Percentiles rank a stretch among this genome's conserved stretches.
These are phyloP conservation scores for Polypedilum pembai DNA, from an alignment of 1,140 invertebrate species.

Conservation along the genomic window DNA sequence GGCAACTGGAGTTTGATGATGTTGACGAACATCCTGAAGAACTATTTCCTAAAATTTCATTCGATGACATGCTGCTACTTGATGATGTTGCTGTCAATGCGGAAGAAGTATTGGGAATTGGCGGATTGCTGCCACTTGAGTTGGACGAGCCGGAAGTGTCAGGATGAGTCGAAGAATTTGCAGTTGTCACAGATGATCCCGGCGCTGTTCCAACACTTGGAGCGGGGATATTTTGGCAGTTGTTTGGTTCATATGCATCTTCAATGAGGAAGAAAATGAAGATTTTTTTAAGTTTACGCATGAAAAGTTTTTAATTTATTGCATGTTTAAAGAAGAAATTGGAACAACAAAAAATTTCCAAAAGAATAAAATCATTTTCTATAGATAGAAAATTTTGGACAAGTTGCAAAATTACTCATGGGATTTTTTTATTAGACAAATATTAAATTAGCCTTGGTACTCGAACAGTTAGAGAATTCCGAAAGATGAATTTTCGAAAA, in stretches of 20 bases:
- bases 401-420: too few relatives aligned
- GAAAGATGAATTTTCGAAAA: too few relatives aligned
- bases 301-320: background rate
- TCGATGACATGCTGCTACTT: conserved; percentile 29
- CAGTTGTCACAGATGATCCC: conserved; percentile 31
- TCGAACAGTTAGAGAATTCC: too few relatives aligned
- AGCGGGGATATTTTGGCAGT: conserved; percentile 58
- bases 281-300: background rate
- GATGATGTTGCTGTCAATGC: conserved; percentile 33
- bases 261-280: conserved; percentile 45
- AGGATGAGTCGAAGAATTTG: conserved; percentile 30
- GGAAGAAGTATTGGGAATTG: conserved; percentile 29
- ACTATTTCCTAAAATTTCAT: conserved; percentile 26
- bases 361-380: too few relatives aligned
- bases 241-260: conserved; percentile 64
- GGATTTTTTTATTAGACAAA: too few relatives aligned
- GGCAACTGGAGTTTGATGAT: conserved; percentile 25
- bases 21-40: conserved; percentile 26
- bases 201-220: conserved; percentile 46
- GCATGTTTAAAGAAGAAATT: too few relatives aligned
- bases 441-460: too few relatives aligned
- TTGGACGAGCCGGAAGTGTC: conserved; percentile 28
- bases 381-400: too few relatives aligned
- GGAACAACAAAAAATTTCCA: too few relatives aligned
- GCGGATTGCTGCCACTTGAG: conserved; percentile 29